phyloP scores from a whole-genome alignment of 2,888 invertebrate genomes.

The Brenthis ino region DNA sequence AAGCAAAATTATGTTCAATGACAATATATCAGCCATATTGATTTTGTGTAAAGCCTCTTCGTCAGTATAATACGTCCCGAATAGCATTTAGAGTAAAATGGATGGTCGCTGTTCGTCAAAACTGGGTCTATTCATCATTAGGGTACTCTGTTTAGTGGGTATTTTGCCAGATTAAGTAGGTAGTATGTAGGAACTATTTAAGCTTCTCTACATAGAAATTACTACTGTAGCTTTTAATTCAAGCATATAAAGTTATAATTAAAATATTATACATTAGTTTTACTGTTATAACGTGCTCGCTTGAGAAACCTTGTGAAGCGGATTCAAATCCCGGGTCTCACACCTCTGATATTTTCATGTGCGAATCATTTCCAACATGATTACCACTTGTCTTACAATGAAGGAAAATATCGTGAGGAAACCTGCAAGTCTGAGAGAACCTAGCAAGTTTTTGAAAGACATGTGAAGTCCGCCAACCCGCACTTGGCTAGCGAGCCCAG shows the following conservation, averaged over 20 bases:
- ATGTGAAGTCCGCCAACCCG: too few species aligned
- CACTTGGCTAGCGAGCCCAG: too few species aligned
- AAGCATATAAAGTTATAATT: neutral
- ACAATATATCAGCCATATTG: conserved; percentile 23
- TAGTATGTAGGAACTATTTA: neutral
- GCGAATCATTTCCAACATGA: too few species aligned
- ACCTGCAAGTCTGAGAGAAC: too few species aligned
- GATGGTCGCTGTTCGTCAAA: conserved; percentile 36
- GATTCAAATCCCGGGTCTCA: too few species aligned
- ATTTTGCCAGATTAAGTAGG: conserved; percentile 34
- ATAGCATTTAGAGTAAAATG: conserved; percentile 33
- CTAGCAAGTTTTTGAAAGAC: too few species aligned
- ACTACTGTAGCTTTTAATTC: neutral
- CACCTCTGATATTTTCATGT: too few species aligned
- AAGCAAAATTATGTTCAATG: neutral
- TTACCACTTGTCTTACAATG: too few species aligned
- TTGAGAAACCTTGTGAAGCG: too few species aligned
- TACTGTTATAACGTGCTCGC: too few species aligned
- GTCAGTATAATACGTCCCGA: conserved; percentile 28
- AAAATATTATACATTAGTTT: neutral
- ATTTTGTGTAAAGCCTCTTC: conserved; percentile 21
- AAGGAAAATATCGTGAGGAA: too few species aligned
- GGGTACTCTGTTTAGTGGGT: conserved; percentile 30
- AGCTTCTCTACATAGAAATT: neutral
- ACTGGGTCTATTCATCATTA: conserved; percentile 39